Percentiles rank a stretch among this genome's conserved stretches.
phyloP scores from a whole-genome alignment of 2,888 invertebrate species.

The Temnothorax rugatulus region DNA sequence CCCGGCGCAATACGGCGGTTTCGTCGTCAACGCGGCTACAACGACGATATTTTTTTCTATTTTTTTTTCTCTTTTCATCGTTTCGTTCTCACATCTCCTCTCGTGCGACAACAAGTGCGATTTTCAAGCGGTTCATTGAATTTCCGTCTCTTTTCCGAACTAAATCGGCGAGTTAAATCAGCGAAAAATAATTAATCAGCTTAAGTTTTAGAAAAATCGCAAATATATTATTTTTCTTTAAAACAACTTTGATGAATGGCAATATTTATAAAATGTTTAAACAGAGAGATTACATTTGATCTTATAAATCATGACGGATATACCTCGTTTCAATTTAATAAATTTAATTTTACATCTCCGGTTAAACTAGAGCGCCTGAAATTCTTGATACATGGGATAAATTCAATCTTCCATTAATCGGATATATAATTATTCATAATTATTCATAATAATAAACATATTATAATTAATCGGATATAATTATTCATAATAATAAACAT shows the following conservation, averaged over 20 bases:
- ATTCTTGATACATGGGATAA: conserved; percentile 5
- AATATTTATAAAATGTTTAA: conserved; percentile 32
- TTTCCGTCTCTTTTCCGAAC: conserved; percentile 14
- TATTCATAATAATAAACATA: background rate
- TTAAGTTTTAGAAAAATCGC: conserved; percentile 29
- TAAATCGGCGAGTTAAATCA: conserved; percentile 25
- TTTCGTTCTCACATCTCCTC: background rate
- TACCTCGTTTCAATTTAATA: background rate
- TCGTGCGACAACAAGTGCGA: conserved; percentile 13
- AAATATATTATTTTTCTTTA: conserved; percentile 19
- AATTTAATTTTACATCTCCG: conserved; percentile 16
- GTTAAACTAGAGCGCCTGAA: background rate
- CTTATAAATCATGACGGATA: conserved; percentile 10
- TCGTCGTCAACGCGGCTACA: conserved; percentile 57
- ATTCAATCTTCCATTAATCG: conserved; percentile 28
- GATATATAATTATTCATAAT: no score
- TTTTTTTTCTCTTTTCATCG: background rate
- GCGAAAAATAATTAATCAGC: conserved; percentile 43
- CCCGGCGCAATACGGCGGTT: conserved; percentile 25
- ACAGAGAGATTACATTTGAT: conserved; percentile 28
- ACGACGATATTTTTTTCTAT: conserved; percentile 31
- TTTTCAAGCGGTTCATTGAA: conserved; percentile 21
- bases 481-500: background rate
- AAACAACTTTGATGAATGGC: background rate
- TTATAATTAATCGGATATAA: conserved; percentile 2